Base-by-base conservation (phyloP, 2,113 vertebrate genomes). In the Noctilio leporinus region DNA sequence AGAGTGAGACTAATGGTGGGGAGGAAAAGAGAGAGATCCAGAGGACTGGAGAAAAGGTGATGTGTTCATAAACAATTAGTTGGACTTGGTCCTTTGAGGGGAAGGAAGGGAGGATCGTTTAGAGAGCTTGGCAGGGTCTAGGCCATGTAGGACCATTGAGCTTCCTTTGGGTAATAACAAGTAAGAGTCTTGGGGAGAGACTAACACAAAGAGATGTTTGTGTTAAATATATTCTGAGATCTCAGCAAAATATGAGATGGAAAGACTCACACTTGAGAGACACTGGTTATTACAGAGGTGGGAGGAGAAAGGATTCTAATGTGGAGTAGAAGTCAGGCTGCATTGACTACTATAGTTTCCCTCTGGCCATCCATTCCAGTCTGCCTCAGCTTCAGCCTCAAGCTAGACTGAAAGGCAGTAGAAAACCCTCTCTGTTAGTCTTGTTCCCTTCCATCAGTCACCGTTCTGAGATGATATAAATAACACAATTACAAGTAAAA, bases 131-230 rank as follows among this genome's bases (percentile, higher is more conserved):
- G 43, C 8, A 19, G 35, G 64, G 20, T 59, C 28, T 26, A 65
- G 43, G 64, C 28, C 40, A 8, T n/a, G 7, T 17, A 59, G 65
- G 40, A 51, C 57, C 40, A 10, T 15, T 33, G 47, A 67, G 33
- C n/a, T n/a, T 26, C 65, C 77, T 33, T 67, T 17, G 28, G 76
- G 43, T 55, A 45, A 55, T 8, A 77, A 12, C 62, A 86, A 81
- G 69, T 77, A 55, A 88, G 70, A 72, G 51, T 82, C 35, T 88
- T 76, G 67, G 59, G 47, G 67, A 78, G 75, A 80, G 16, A 73
- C 55, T 80, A 47, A 91, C 72, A 85, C 35, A 83, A 70, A 90
- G 77, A 86, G 12, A 19, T 3, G 45, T 92, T 22, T 91, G 40
- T 84, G 12, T 51, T 86, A 38, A 75, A 76, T 49, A 53, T 30